These are phyloP conservation scores for Todus mexicanus DNA, from an alignment of 2,797 vertebrate genomes.

Conservation along the genomic window DNA sequence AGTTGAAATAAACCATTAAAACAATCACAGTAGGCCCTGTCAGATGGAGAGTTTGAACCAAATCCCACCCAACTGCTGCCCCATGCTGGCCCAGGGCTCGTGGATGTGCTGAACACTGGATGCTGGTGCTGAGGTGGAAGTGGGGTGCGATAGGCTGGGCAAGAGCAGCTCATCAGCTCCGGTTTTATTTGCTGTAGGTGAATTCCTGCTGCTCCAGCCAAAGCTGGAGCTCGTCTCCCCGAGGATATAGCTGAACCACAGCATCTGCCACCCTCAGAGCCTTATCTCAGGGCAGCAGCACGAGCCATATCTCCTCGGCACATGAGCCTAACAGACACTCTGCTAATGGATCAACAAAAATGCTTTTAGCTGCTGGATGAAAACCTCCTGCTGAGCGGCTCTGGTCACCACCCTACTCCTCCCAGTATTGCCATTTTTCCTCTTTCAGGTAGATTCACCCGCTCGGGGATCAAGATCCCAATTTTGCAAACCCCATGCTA, in stretches of 20 bases:
- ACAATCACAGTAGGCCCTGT: background rate
- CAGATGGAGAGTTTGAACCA: background rate
- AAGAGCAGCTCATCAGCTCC: background rate
- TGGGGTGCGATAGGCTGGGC: rapidly evolving
- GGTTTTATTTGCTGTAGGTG: background rate
- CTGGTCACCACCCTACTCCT: background rate
- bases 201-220: background rate
- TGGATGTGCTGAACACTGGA: rapidly evolving
- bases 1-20: background rate
- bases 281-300: background rate
- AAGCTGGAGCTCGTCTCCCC: background rate
- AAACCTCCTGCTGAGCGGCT: background rate
- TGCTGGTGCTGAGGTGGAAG: rapidly evolving
- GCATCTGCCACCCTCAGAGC: background rate
- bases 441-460: background rate
- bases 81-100: rapidly evolving
- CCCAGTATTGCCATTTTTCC: rapidly evolving
- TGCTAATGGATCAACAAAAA: rapidly evolving
- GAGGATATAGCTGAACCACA: rapidly evolving
- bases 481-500: background rate
- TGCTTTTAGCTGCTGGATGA: rapidly evolving
- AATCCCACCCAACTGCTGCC: background rate
- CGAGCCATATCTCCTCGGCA: rapidly evolving
- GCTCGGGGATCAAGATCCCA: background rate
- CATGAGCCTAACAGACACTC: rapidly evolving